These are phyloP conservation scores for Eupleurogrammus muticus DNA, from an alignment of 2,797 vertebrate genomes.

Conservation along the genomic window DNA sequence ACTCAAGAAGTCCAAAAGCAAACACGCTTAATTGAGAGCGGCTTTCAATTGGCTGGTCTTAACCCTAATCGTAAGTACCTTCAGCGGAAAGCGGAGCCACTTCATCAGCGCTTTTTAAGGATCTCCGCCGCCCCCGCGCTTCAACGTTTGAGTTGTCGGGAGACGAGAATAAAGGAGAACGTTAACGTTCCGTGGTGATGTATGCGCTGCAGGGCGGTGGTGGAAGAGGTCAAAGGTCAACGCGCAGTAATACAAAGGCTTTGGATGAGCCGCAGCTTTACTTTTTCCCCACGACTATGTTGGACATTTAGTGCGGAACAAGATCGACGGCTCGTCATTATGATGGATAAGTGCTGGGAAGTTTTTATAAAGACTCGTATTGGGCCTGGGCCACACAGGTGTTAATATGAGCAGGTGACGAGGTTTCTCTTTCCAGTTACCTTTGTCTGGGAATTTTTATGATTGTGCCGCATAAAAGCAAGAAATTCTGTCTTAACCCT, in stretches of 20 bases:
- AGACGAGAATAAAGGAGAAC: slow-evolving; percentile 28
- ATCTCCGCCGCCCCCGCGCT: background rate
- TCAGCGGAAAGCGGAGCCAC: background rate
- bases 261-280: background rate
- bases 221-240: background rate
- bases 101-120: background rate
- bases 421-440: slow-evolving; percentile 35
- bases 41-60: slow-evolving; percentile 11
- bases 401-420: slow-evolving; percentile 38
- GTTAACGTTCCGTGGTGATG: slow-evolving; percentile 13
- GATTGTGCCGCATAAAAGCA: slow-evolving; percentile 10
- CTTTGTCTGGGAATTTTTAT: slow-evolving; percentile 20
- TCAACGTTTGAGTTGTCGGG: slow-evolving; percentile 15
- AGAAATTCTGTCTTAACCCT: slow-evolving; percentile 16
- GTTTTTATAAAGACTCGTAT: too few species aligned
- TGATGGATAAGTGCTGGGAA: slow-evolving; percentile 56
- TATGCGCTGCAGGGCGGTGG: background rate
- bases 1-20: slow-evolving; percentile 20
- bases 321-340: slow-evolving; percentile 35
- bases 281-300: background rate
- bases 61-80: slow-evolving; percentile 16
- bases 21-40: slow-evolving; percentile 14
- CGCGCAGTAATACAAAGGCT: background rate
- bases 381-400: too few species aligned
- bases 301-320: slow-evolving; percentile 21